Evolutionary conservation across 2,797 vertebrate species (phyloP), one percentile per base, ranked within the genome.

Genomic region (Oryzias sinensis): DNA sequence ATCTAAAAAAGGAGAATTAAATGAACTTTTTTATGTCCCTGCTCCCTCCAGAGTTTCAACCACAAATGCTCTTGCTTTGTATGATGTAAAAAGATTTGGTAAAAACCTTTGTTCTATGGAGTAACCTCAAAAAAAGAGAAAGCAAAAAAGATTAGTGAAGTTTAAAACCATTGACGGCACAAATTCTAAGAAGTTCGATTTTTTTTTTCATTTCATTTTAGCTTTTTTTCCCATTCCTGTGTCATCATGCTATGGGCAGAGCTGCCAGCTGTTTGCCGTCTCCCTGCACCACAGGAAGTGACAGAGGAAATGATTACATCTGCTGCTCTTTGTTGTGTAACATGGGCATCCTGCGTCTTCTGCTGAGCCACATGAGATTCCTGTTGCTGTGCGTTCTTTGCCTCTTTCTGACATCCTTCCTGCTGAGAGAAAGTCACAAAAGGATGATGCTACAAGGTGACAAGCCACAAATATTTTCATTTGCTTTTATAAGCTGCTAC

Each of bases 181-280:
- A 68, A 37, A 37, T 37, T 37, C 9, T 11, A 53, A n/a, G 53
- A 37, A 22, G 1, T 1, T 47, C 53, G n/a, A 66, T 59, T 43
- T 57, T 43, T 65, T 53, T 61, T 68, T 55, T 53, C 43, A 4
- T 54, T 63, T 54, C 7, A 1, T 49, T 56, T 59, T 11, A 61
- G 77, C 59, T 57, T 57, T 14, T 61, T 71, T 62, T 55, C 44
- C 14, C 11, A 4, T 59, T 47, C 70, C 59, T 9, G 49, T 70
- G 70, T 74, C 63, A 65, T 72, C 22, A 7, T 52, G 71, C 72
- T 59, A 45, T 55, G 60, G 71, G 73, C 62, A 57, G 22, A 40
- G 47, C 79, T 56, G 54, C 83, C 86, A 88, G 84, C 85, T 88
- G 87, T 84, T 84, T 81, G 70, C 78, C 62, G 66, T 85, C 83